A percentile compares a stretch with the other conserved stretches of the same genome.
phyloP scores from a whole-genome alignment of 1,140 invertebrate genomes.

The Temnothorax longispinosus region DNA sequence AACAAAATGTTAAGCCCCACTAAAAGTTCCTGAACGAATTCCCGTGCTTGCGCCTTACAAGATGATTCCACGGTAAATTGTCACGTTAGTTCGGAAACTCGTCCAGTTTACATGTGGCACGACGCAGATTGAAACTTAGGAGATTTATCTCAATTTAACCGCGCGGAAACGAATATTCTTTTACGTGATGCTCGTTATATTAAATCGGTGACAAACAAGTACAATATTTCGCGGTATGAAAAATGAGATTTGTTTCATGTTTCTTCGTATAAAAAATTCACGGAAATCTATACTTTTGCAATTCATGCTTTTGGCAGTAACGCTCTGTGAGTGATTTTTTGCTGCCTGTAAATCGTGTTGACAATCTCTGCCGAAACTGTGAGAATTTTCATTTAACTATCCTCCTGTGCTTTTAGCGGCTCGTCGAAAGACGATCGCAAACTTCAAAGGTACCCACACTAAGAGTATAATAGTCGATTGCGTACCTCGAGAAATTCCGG shows the following conservation, averaged over 20 bases:
- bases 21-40: conserved; percentile 40
- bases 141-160: neutral
- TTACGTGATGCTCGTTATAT: neutral
- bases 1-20: conserved; percentile 44
- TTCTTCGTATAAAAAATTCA: neutral
- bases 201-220: neutral
- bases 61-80: conserved; percentile 7
- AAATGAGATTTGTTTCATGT: neutral
- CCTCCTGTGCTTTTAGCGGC: neutral
- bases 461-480: conserved; percentile 42
- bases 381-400: conserved; percentile 13
- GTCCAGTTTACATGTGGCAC: neutral
- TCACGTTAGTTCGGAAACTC: conserved; percentile 6
- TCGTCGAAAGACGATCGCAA: conserved; percentile 16
- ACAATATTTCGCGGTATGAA: neutral
- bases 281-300: conserved; percentile 13
- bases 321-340: neutral
- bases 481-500: conserved; percentile 56
- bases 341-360: conserved; percentile 12
- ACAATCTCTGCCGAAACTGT: conserved; percentile 21
- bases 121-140: neutral
- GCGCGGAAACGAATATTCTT: neutral
- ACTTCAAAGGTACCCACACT: conserved; percentile 58
- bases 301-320: neutral
- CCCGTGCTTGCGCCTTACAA: conserved; percentile 10